Percentiles rank a stretch among this genome's conserved stretches.
phyloP scores from a whole-genome alignment of 2,888 invertebrate genomes.

The Rhamphomyia laevipes region DNA sequence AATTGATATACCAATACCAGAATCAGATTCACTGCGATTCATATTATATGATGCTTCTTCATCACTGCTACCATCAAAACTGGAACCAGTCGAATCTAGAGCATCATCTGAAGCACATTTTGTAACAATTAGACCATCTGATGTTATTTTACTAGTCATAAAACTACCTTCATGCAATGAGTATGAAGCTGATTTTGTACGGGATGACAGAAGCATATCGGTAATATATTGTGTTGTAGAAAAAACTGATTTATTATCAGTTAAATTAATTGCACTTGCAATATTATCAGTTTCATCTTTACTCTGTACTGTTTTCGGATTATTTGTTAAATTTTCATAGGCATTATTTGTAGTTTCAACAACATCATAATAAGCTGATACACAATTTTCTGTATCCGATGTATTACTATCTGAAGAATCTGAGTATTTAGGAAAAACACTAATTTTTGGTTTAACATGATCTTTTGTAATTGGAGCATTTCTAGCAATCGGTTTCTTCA shows the following conservation, averaged over 20 bases:
- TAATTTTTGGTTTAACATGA: conserved; percentile 53
- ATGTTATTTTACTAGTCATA: conserved; percentile 38
- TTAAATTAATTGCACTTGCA: conserved; percentile 6
- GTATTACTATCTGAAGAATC: conserved; percentile 43
- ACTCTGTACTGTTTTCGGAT: conserved; percentile 25
- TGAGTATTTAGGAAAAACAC: conserved; percentile 45
- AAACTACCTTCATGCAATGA: conserved; percentile 36
- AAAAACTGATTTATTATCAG: conserved; percentile 17
- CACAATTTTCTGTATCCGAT: conserved; percentile 44
- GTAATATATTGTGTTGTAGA: conserved; percentile 36
- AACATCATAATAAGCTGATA: conserved; percentile 37
- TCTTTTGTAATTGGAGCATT: conserved; percentile 55
- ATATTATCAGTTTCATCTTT: conserved; percentile 15
- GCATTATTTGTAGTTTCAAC: conserved; percentile 28
- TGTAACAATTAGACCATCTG: conserved; percentile 36
- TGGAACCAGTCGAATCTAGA: conserved; percentile 36
- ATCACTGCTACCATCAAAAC: conserved; percentile 37
- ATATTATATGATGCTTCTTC: conserved; percentile 36
- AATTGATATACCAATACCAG: conserved; percentile 37
- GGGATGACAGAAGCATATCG: conserved; percentile 34
- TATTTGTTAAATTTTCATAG: conserved; percentile 35
- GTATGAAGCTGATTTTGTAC: conserved; percentile 35
- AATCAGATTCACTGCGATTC: conserved; percentile 38
- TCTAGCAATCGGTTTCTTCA: conserved; percentile 40
- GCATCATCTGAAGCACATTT: conserved; percentile 37